Percentiles rank a stretch among this genome's conserved stretches.
phyloP scores from a whole-genome alignment of 2,888 invertebrate genomes.

The Ichneumon xanthorius region DNA sequence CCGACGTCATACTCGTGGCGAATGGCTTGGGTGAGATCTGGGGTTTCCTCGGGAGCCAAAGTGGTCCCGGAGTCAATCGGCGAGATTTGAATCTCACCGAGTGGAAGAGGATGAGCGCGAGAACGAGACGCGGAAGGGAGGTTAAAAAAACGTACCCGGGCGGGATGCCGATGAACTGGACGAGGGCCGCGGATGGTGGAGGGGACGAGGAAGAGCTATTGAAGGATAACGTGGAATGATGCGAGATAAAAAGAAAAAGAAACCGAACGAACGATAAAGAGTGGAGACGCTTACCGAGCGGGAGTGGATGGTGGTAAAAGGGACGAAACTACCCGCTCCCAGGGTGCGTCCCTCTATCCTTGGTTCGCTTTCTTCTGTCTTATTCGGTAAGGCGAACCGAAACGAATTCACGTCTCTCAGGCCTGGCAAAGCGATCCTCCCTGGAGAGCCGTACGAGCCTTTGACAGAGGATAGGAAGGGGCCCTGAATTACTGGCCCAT shows the following conservation, averaged over 20 bases:
- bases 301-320: constrained; percentile 50
- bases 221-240: constrained; percentile 34
- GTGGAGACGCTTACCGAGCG: constrained; percentile 61
- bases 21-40: constrained; percentile 34
- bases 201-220: constrained; percentile 32
- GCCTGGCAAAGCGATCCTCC: constrained; percentile 27
- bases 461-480: constrained; percentile 66
- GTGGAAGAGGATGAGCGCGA: constrained; percentile 53
- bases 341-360: neutral
- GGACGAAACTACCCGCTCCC: constrained; percentile 29
- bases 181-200: constrained; percentile 31
- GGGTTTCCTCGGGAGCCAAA: constrained; percentile 64
- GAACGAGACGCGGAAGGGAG: constrained; percentile 50
- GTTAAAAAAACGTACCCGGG: constrained; percentile 30
- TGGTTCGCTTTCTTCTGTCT: constrained; percentile 5
- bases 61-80: constrained; percentile 73
- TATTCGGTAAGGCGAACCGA: constrained; percentile 53
- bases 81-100: constrained; percentile 73
- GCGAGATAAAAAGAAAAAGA: constrained; percentile 44
- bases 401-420: constrained; percentile 64
- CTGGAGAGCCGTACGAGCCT: constrained; percentile 19
- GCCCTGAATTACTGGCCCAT: constrained; percentile 73
- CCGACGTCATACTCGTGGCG: neutral
- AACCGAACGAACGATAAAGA: constrained; percentile 23
- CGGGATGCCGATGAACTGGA: constrained; percentile 43